Evolutionary conservation across 2,797 vertebrate species (phyloP), one percentile per base, ranked within the genome.

Genomic region (Arctocebus calabarensis): DNA sequence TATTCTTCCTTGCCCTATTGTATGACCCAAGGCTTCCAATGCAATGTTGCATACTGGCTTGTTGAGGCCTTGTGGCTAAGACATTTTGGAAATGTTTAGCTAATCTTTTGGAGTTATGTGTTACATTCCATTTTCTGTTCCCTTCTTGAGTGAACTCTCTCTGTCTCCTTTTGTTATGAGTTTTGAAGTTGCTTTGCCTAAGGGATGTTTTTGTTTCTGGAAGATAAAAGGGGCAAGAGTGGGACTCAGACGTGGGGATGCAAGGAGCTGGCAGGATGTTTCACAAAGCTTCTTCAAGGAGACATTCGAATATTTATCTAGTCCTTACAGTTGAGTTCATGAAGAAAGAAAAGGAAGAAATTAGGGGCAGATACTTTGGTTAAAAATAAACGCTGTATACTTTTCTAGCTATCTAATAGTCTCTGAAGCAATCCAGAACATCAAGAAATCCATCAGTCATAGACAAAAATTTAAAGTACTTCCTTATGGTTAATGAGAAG

Each of bases 391-490:
- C 25, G 34, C 57, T 81, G 1, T 17, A 45, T 3, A 89, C 8
- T 64, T 85, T 64, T 32, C 55, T 73, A 13, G 19, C 27, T 71
- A 14, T 86, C 64, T 75, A 48, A 1, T 1, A 19, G 34, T 93
- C 14, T 88, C 61, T 90, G 34, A 81, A 64, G 62, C 91, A 89
- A 68, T 40, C 25, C n/a, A 92, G 48, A 95, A 89, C 43, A 45
- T 57, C 4, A 43, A 14, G 7, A 17, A 94, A 59, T 88, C 84
- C 27, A 83, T 45, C 37, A 84, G 77, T 57, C n/a, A 29, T 4
- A 66, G 3, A 17, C 5, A 17, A 12, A 78, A 79, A 73, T 12
- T 59, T 82, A 83, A 90, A 32, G 22, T 43, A 29, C 40, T 64
- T 45, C 20, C 9, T 81, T 86, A 85, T 0, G 57, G 12, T 64